phyloP scores from a whole-genome alignment of 2,797 vertebrate genomes.

The Perodicticus potto region DNA sequence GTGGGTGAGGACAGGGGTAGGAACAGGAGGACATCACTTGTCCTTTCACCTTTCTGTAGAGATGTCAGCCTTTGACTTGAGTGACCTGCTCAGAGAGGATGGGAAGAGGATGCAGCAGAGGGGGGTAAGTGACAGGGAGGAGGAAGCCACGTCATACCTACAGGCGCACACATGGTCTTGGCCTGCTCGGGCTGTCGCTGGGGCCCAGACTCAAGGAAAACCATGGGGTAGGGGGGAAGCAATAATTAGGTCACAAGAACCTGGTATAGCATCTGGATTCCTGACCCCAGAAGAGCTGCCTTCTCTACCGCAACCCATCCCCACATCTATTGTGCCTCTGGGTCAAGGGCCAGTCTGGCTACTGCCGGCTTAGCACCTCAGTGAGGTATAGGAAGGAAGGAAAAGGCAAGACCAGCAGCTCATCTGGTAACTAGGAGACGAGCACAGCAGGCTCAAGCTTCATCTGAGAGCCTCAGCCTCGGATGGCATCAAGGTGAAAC shows the following conservation, averaged over 20 bases:
- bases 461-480: background rate
- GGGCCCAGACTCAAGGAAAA: background rate
- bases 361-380: background rate
- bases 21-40: background rate
- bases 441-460: background rate
- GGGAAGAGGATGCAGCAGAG: background rate
- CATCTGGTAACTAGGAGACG: background rate
- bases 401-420: background rate
- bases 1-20: background rate
- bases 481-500: background rate
- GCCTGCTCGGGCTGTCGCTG: background rate
- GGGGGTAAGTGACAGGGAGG: background rate
- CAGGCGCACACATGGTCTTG: background rate
- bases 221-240: background rate
- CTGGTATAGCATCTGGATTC: background rate
- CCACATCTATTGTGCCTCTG: background rate
- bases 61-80: background rate
- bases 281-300: background rate
- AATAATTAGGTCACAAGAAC: background rate
- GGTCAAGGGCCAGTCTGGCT: background rate
- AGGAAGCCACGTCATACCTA: background rate
- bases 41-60: background rate
- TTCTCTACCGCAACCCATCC: no score
- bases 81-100: background rate
- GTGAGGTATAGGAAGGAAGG: background rate